Evolutionary conservation across 2,888 invertebrate species (phyloP), one percentile per base, ranked within the genome.

Genomic region (Aradus depressus): DNA sequence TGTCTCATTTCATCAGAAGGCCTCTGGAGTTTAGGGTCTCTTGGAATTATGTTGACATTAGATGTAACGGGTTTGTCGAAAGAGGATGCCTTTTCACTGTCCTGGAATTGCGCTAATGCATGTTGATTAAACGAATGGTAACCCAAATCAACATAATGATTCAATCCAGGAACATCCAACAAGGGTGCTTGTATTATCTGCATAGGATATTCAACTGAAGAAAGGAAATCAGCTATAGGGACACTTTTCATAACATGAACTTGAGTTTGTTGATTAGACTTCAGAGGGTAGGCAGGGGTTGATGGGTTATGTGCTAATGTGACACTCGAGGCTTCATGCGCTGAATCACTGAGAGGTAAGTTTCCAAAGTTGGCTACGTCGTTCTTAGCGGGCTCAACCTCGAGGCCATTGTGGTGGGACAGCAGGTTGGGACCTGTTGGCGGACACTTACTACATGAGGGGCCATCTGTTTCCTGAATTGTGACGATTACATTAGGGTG

Each of bases 151-250:
- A 60, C 49, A 35, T 54, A 59, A 37, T 58, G 58, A 28, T 53
- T 55, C 19, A 58, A 50, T 14, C 68, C 63, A 45, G 73, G 72
- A 35, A 80, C 67, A 61, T 81, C 81, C 49, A 80, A 71, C n/a
- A 80, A 62, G 16, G 81, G 79, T 14, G 86, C 77, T 60, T 83
- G 78, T 51, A 83, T 75, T 48, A 79, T 73, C 58, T 80, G 79
- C 35, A 81, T 74, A 8, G 84, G 81, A 65, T 83, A 81, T 59
- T 83, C 81, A 35, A 84, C 72, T 2, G 81, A 79, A 35, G 82
- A 79, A 1, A 81, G 70, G 61, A 75, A 83, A 62, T 82, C 80
- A 3, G 76, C 77, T 4, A 84, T 60, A 35, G 80, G 78, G 45
- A 84, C 71, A 62, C 83, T 82, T 61, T 79, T 76, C 41, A 75